phyloP scores from a whole-genome alignment of 1,140 invertebrate genomes.

The Hormaphis cornu region DNA sequence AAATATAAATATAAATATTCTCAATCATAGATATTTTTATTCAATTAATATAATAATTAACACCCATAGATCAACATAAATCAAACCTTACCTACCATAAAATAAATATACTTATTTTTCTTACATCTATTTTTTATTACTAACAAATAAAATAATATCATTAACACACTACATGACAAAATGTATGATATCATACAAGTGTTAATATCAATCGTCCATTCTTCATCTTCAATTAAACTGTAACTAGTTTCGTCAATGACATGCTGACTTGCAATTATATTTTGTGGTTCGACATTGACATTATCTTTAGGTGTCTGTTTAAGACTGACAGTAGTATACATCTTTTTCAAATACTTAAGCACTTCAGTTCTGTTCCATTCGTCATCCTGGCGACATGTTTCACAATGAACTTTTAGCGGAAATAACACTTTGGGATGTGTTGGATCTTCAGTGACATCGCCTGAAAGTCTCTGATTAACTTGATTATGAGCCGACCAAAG shows the following conservation, averaged over 20 bases:
- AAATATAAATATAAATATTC: not conserved
- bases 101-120: constrained; percentile 58
- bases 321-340: constrained; percentile 52
- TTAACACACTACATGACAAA: constrained; percentile 56
- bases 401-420: constrained; percentile 60
- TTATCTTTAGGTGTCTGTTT: not conserved
- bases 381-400: constrained; percentile 52
- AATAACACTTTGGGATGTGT: constrained; percentile 83
- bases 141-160: constrained; percentile 67
- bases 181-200: constrained; percentile 66
- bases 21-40: not conserved
- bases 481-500: constrained; percentile 91
- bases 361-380: constrained; percentile 63
- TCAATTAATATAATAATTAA: not conserved
- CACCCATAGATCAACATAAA: not conserved
- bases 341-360: constrained; percentile 60
- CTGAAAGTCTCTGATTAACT: constrained; percentile 77
- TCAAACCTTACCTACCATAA: constrained; percentile 55
- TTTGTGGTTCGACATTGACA: not conserved
- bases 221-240: constrained; percentile 50
- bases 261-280: constrained; percentile 11
- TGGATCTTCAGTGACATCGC: constrained; percentile 84
- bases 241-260: constrained; percentile 46
- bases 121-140: constrained; percentile 56
- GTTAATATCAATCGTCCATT: constrained; percentile 45